Evolutionary conservation across 2,888 invertebrate genomes (phyloP).

Genomic region (Agonopterix arenella): DNA sequence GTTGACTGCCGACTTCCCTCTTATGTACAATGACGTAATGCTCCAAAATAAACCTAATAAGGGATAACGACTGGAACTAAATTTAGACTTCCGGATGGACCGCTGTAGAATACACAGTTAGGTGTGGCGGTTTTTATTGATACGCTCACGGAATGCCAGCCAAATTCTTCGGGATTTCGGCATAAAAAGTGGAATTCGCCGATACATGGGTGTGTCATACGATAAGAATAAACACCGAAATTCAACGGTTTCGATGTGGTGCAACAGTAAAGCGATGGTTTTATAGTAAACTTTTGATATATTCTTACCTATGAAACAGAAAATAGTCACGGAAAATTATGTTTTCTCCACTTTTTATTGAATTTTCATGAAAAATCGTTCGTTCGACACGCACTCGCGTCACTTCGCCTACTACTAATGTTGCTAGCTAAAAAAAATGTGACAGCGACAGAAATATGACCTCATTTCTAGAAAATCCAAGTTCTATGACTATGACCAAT

Average conservation of each 20-base stretch:
- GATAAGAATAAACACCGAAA: conserved; percentile 26
- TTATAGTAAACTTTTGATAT: not conserved
- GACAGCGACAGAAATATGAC: too few relatives aligned
- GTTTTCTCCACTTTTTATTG: conserved; percentile 27
- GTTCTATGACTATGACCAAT: too few relatives aligned
- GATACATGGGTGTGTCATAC: conserved; percentile 65
- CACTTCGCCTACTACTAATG: conserved; percentile 22
- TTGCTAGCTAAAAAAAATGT: not conserved
- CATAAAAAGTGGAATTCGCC: conserved; percentile 31
- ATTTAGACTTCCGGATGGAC: conserved; percentile 36
- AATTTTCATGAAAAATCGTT: conserved; percentile 45
- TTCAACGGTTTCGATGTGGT: not conserved
- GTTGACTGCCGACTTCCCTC: conserved; percentile 31
- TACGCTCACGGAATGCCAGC: not conserved
- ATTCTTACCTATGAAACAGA: conserved; percentile 34
- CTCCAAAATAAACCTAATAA: conserved; percentile 71
- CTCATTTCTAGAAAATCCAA: too few relatives aligned
- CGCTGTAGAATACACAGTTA: conserved; percentile 11
- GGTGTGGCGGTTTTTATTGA: not conserved
- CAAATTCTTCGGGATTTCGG: conserved; percentile 21
- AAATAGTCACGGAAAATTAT: conserved; percentile 20
- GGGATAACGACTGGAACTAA: conserved; percentile 41
- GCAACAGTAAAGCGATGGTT: too few relatives aligned
- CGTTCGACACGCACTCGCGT: conserved; percentile 57
- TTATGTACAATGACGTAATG: conserved; percentile 68